These are phyloP conservation scores for Corythoichthys haematopterus DNA, from an alignment of 2,113 vertebrate genomes.

Conservation along the genomic window DNA sequence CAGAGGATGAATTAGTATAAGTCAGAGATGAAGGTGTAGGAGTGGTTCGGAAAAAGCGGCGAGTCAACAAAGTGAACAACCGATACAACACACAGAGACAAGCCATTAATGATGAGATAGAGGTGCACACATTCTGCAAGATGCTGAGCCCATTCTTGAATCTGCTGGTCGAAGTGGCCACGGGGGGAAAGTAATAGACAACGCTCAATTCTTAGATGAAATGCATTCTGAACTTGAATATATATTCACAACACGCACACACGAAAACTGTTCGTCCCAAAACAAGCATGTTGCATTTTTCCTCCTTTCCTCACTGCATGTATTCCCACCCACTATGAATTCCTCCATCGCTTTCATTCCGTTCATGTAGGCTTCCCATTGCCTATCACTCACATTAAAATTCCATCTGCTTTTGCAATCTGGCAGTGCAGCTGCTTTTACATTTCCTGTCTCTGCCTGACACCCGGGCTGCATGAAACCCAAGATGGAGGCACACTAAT, in stretches of 20 bases:
- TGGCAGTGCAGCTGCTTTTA: conserved; percentile 35
- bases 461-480: conserved; percentile 4
- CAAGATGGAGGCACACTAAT: conserved; percentile 28
- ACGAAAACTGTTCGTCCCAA: conserved; percentile 2
- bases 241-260: conserved; percentile 21
- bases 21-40: background rate
- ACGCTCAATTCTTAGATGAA: background rate
- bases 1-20: conserved; percentile 22
- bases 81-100: background rate
- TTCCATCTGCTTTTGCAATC: conserved; percentile 56
- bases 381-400: conserved; percentile 53
- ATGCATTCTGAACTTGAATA: background rate
- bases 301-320: background rate
- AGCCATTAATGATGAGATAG: background rate
- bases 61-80: conserved; percentile 19
- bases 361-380: conserved; percentile 26
- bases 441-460: conserved; percentile 18
- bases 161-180: conserved; percentile 2
- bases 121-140: background rate
- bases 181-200: background rate
- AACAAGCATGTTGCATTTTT: conserved; percentile 3
- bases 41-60: conserved; percentile 25
- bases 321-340: conserved; percentile 8
- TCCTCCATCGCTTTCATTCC: conserved; percentile 39
- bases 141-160: background rate